Evolutionary conservation across 2,113 vertebrate species (phyloP).

Genomic region (Piaya cayana): DNA sequence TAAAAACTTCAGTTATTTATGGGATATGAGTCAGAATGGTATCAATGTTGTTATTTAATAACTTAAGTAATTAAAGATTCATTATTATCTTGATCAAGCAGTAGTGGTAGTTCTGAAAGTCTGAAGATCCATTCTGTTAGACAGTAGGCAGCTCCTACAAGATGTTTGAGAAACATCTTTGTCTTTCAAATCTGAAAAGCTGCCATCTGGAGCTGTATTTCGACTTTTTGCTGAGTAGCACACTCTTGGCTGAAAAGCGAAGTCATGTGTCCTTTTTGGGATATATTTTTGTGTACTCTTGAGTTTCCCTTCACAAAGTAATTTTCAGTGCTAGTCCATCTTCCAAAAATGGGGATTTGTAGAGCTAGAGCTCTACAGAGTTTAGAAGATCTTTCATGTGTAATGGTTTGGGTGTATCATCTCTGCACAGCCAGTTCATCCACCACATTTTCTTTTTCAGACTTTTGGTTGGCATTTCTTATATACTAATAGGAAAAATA

Average conservation of each 20-base stretch:
- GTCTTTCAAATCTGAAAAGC: slow-evolving; percentile 26
- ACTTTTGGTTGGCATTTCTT: neutral
- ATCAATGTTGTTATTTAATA: neutral
- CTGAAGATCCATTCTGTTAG: neutral
- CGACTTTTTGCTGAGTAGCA: slow-evolving; percentile 21
- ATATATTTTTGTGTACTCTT: slow-evolving; percentile 27
- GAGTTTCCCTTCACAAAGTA: slow-evolving; percentile 6
- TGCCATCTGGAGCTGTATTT: slow-evolving; percentile 28
- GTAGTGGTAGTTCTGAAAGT: neutral
- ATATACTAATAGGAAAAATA: neutral
- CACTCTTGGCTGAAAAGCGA: neutral
- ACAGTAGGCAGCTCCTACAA: neutral
- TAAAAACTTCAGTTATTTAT: neutral
- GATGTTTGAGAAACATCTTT: slow-evolving; percentile 17
- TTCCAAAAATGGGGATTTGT: slow-evolving; percentile 20
- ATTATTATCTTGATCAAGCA: neutral
- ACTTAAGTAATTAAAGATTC: neutral
- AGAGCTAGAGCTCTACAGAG: slow-evolving; percentile 10
- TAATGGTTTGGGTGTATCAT: neutral
- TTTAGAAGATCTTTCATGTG: neutral
- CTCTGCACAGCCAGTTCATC: slow-evolving; percentile 8
- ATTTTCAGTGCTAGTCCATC: neutral
- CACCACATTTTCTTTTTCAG: neutral
- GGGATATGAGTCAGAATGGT: neutral
- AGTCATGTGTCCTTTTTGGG: slow-evolving; percentile 7